Evolutionary conservation across 2,888 invertebrate genomes (phyloP), one percentile per base, ranked within the genome.

Genomic region (Erebia palarica): DNA sequence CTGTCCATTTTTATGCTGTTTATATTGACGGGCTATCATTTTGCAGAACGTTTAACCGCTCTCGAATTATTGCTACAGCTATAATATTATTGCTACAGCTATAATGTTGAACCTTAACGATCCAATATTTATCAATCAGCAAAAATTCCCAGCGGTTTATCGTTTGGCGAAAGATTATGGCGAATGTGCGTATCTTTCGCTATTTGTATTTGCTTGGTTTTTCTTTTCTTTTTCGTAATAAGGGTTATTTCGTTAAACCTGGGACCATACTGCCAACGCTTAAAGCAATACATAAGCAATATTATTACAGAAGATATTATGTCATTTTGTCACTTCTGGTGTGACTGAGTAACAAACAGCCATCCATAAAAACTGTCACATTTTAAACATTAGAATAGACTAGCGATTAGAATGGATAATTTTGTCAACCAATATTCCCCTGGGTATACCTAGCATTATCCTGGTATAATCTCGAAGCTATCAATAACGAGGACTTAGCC

Each of bases 401-500:
- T 36, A 36, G 5, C 5, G 36, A 36, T 36, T 36, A 36, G 36
- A 7, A 36, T 47, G 44, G 16, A 18, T 49, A 63, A 49, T 63
- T 36, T 63, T 49, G 49, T 63, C 63, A 27, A 13, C 21, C 63
- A 49, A 63, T 49, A 63, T 63, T 63, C 49, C 49, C 44, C 21
- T 63, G 27, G 63, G 8, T 27, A 65, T 57, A 27, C n/a, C 57
- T 63, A 36, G 36, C 36, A 36, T 14, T 65, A 70, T 57, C 61
- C 66, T 55, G 44, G 61, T 14, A 68, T 75, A 75, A 77, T 76
- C 77, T 71, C 27, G 60, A 51, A 57, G 55, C 72, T 75, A 77
- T 77, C 77, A 76, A 76, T 77, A 76, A 75, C 70, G 73, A 61
- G 76, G 71, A 73, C 71, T 76, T 73, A 73, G 71, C 58, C 68